Evolutionary conservation across 2,888 invertebrate species (phyloP), one percentile per base, ranked within the genome.

Genomic region (Liposcelis brunnea): DNA sequence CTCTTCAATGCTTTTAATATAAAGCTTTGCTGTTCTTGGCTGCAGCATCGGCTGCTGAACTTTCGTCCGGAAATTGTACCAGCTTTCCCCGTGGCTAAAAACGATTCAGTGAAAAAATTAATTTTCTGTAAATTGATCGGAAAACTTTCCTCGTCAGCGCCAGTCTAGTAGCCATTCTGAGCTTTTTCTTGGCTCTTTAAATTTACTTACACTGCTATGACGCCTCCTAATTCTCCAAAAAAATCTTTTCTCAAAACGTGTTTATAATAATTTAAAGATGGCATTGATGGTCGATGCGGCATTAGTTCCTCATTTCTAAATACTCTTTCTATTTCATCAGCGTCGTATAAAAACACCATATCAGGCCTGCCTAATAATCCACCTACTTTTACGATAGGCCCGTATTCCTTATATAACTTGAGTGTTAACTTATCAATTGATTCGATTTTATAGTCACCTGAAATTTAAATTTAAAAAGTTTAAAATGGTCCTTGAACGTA

Each of bases 11-110:
- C 74, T 70, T 2, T 69, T 68, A 0, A 81, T 69, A 56, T 81
- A 85, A 58, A 77, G 74, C 15, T 75, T 74, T 0, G 82, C 80
- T 0, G 77, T 75, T 38, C 75, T 69, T 0, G 84, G 76, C 54
- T 80, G 76, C 52, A 86, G 64, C 62, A 86, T 79, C 15, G 80
- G 76, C 54, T 80, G 75, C 43, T 85, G 83, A 4, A 84, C 81
- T 57, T 79, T 81, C 4, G 75, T 74, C 40, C 86, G 69, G 51
- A 85, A 77, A 43, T 75, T 71, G 55, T 81, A 75, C 86, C 86
- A 86, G 10, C 77, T 75, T 50, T 83, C 78, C 2, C 85, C 86
- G 55, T 86, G 84, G 1, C 86, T 86, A 60, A 2, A 59, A 62
- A 10, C 19, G n/a, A n/a, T n/a, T n/a, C n/a, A n/a, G 35, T 26